Base-by-base conservation (phyloP, 1,140 invertebrate genomes). In the Euwallacea similis region DNA sequence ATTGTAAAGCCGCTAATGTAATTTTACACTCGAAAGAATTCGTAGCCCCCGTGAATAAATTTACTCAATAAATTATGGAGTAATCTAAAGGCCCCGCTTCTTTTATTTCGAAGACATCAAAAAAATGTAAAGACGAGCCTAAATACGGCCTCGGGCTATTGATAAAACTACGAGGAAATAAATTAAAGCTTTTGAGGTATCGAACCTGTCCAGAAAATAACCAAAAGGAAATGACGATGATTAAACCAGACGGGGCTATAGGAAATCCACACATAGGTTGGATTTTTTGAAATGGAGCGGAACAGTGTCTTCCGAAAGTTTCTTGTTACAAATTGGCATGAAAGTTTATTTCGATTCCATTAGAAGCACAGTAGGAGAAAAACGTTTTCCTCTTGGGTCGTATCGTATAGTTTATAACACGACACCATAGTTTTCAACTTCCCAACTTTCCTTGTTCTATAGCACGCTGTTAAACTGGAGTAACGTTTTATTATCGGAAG, bases 281-380 rank as follows among this genome's bases (percentile, higher is more conserved):
- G 21, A 33, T 33, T 33, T 33, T 33, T 33, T 33, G 21, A 33
- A 33, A 33, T 33, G 21, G 21, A 33, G 21, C 21, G 21, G 21
- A 33, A 33, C 21, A 33, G 21, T 33, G 21, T 33, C 46, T 50
- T 50, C 13, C 13, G 13, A 50, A 50, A 50, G 46, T 50, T 50
- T 41, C 54, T 65, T 33, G 41, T 50, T 65, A 44, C 15, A 44
- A 65, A 65, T 65, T 65, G 63, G 15, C 16, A 50, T 53, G 8
- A 65, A 65, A 65, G 63, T 65, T 65, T 65, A 33, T 65, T 54
- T 42, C 63, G 44, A 65, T 54, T 65, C 63, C 63, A 65, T 65
- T 65, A 65, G 63, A 50, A 54, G 47, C 50, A 42, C 43, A 54
- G 63, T 53, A 33, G 44, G 47, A 11, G 63, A 65, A 65, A 65